Evolutionary conservation across 2,888 invertebrate species (phyloP).

Genomic region (Morpho deidamia): DNA sequence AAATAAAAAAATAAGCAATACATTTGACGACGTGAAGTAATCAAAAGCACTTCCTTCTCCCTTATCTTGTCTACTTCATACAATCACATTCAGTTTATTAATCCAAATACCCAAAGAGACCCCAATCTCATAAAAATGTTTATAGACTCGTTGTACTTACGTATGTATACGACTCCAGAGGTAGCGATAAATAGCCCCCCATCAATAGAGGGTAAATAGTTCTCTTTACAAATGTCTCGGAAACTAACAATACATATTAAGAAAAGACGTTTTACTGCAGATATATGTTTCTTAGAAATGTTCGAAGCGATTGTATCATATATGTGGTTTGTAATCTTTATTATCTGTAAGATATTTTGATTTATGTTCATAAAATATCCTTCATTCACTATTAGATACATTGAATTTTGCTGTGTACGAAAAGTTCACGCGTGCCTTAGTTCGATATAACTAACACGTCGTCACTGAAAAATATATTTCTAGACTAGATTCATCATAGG

Average conservation of each 20-base stretch:
- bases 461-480: too few relatives aligned
- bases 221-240: constrained; percentile 35
- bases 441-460: too few relatives aligned
- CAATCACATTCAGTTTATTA: constrained; percentile 15
- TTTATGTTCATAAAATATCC: too few relatives aligned
- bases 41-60: not conserved
- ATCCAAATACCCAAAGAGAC: constrained; percentile 12
- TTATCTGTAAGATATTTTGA: too few relatives aligned
- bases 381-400: too few relatives aligned
- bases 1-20: too few relatives aligned
- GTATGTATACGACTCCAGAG: constrained; percentile 24
- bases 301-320: too few relatives aligned
- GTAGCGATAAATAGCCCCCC: constrained; percentile 33
- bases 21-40: not conserved
- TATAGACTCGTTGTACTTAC: constrained; percentile 12
- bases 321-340: too few relatives aligned
- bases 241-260: constrained; percentile 32
- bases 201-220: constrained; percentile 34
- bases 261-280: constrained; percentile 34
- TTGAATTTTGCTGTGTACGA: too few relatives aligned
- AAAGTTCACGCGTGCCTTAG: too few relatives aligned
- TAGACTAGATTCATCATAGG: too few relatives aligned
- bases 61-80: constrained; percentile 9
- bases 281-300: constrained; percentile 29
- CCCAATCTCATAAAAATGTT: constrained; percentile 19